Conservation (phyloP, 2,797 vertebrate species). For the Chloroceryle inda region DNA sequence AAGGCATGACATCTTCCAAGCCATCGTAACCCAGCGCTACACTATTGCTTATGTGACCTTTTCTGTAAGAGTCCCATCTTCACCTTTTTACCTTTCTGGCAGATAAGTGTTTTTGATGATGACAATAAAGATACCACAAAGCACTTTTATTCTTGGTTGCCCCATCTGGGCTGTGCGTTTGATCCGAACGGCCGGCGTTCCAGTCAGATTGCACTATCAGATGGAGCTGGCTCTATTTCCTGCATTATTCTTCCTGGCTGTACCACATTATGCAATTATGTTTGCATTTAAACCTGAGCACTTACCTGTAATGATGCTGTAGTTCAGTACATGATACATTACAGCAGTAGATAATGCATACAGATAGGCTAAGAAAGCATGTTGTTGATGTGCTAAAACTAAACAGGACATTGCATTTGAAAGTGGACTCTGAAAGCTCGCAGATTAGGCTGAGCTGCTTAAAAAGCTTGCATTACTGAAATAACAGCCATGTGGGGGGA, state of each 20-base stretch:
- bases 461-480: not conserved
- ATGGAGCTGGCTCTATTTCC: conserved; percentile 81
- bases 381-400: conserved; percentile 75
- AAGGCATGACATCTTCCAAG: not conserved
- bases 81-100: conserved; percentile 72
- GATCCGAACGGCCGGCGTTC: conserved; percentile 66
- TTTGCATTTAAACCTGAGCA: conserved; percentile 83
- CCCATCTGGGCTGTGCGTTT: conserved; percentile 62
- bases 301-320: conserved; percentile 82
- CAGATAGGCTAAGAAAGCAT: conserved; percentile 78
- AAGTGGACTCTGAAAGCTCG: conserved; percentile 65
- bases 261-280: conserved; percentile 81
- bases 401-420: conserved; percentile 71
- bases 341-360: conserved; percentile 79
- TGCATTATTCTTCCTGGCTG: conserved; percentile 81
- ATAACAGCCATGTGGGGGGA: not conserved
- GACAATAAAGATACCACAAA: conserved; percentile 64
- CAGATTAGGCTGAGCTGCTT: conserved; percentile 13
- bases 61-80: conserved; percentile 10
- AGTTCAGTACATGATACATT: conserved; percentile 78
- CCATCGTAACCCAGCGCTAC: not conserved
- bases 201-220: conserved; percentile 81
- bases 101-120: conserved; percentile 64
- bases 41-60: conserved; percentile 25
- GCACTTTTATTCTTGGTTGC: conserved; percentile 53